Evolutionary conservation across 2,888 invertebrate genomes (phyloP).

Genomic region (Eupithecia tripunctaria): DNA sequence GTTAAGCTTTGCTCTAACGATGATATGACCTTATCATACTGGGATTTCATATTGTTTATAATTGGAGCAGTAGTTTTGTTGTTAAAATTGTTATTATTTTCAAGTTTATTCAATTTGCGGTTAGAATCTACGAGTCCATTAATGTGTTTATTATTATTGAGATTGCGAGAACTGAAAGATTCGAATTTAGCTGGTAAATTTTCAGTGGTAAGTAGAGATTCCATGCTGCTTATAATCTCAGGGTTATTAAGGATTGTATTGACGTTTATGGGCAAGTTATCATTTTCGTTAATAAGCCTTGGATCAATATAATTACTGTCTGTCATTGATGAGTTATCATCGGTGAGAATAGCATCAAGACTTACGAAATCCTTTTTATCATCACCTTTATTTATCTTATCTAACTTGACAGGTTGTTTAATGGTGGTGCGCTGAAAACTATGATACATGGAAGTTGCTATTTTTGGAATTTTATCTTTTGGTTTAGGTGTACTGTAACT

Average conservation of each 20-base stretch:
- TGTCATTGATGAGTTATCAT: constrained; percentile 76
- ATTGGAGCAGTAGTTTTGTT: constrained; percentile 63
- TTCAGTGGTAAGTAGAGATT: constrained; percentile 79
- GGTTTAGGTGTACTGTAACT: constrained; percentile 77
- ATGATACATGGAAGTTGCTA: constrained; percentile 78
- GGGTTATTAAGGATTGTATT: constrained; percentile 81
- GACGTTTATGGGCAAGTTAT: constrained; percentile 86
- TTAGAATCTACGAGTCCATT: constrained; percentile 58
- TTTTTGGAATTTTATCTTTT: constrained; percentile 81
- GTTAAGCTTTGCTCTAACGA: constrained; percentile 79
- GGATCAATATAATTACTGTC: constrained; percentile 85
- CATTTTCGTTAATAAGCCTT: constrained; percentile 87
- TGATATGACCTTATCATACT: constrained; percentile 83
- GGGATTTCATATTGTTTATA: constrained; percentile 75
- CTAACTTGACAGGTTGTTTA: constrained; percentile 76
- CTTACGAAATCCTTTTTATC: constrained; percentile 79
- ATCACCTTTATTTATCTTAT: constrained; percentile 74
- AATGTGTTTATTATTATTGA: constrained; percentile 62
- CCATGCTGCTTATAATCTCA: constrained; percentile 81
- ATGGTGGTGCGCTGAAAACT: constrained; percentile 77
- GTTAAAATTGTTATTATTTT: constrained; percentile 60
- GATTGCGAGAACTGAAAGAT: constrained; percentile 68
- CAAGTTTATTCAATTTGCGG: constrained; percentile 54
- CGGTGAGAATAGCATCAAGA: constrained; percentile 71
- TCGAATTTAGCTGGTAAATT: constrained; percentile 80